These are phyloP conservation scores for Cephalopholis sonnerati DNA, from an alignment of 2,113 vertebrate genomes.

Conservation along the genomic window DNA sequence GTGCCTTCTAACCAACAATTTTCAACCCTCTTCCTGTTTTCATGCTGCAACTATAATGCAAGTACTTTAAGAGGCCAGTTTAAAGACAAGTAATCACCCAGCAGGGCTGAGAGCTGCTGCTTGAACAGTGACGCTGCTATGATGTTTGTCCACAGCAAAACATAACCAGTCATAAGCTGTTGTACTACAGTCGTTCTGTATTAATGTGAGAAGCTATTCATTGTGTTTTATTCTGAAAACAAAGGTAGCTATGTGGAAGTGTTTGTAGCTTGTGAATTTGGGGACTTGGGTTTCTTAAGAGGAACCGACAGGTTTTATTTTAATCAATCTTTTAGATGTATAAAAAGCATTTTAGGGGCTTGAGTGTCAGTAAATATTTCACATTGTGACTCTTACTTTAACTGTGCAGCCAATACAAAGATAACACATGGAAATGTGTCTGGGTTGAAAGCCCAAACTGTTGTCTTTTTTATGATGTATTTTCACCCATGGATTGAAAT, in stretches of 20 bases:
- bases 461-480: constrained; percentile 33
- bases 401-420: constrained; percentile 4
- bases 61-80: background rate
- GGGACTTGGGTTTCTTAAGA: too few species aligned
- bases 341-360: background rate
- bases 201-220: background rate
- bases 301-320: too few species aligned
- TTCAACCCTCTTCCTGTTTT: background rate
- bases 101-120: background rate
- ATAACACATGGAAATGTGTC: background rate
- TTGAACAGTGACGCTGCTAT: constrained; percentile 1
- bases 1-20: constrained; percentile 33
- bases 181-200: background rate
- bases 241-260: background rate
- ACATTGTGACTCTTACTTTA: background rate
- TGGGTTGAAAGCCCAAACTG: background rate
- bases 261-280: background rate
- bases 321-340: background rate
- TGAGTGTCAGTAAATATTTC: background rate
- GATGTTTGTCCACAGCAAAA: constrained; percentile 2
- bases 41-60: background rate
- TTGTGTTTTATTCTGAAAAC: background rate
- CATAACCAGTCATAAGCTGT: background rate
- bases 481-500: constrained; percentile 49
- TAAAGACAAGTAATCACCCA: background rate